phyloP scores from a whole-genome alignment of 2,113 vertebrate genomes.

The Mystacornis crossleyi region DNA sequence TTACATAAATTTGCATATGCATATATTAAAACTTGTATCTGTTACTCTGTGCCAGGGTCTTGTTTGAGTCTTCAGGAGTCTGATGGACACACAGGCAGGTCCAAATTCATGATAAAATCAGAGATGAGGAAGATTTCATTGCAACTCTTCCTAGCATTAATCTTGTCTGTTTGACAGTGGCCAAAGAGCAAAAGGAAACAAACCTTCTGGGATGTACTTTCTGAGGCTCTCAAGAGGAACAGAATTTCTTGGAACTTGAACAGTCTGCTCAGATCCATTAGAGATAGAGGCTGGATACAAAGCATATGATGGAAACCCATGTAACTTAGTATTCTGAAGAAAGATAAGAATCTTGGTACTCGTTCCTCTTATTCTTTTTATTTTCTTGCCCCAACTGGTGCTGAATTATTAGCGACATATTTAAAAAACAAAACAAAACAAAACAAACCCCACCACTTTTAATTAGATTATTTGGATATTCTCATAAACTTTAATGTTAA shows the following conservation, averaged over 20 bases:
- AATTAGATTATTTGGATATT: not conserved
- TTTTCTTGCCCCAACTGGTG: not conserved
- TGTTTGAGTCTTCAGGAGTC: not conserved
- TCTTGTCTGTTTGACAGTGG: not conserved
- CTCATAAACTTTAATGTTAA: not conserved
- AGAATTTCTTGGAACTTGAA: not conserved
- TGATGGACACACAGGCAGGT: not conserved
- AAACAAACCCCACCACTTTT: not conserved
- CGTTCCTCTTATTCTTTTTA: not conserved
- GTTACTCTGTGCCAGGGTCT: not conserved
- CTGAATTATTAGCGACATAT: not conserved
- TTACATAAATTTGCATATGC: not conserved
- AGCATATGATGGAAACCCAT: not conserved
- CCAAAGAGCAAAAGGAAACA: not conserved
- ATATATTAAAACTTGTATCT: not conserved
- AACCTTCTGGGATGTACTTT: not conserved
- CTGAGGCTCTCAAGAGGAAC: not conserved
- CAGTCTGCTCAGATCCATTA: not conserved
- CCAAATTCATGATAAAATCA: not conserved
- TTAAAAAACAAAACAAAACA: not conserved
- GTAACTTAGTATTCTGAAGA: not conserved
- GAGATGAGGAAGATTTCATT: not conserved
- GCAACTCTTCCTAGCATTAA: not conserved
- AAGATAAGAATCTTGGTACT: not conserved
- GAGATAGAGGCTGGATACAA: not conserved